phyloP scores from a whole-genome alignment of 2,113 vertebrate species.

The Oxyruncus cristatus region DNA sequence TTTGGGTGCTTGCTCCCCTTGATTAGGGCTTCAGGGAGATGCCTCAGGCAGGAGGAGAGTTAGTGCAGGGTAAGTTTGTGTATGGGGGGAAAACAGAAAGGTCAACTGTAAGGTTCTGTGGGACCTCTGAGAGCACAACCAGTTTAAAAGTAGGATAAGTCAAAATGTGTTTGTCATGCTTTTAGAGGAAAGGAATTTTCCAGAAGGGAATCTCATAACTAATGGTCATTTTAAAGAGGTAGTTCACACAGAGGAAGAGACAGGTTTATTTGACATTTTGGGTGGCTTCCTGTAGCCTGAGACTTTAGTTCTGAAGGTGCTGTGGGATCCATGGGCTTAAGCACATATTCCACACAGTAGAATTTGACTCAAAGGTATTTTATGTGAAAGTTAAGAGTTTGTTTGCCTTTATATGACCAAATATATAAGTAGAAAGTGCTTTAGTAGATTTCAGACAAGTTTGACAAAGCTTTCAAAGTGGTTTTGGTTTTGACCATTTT shows the following conservation, averaged over 20 bases:
- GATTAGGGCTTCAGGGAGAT: not conserved
- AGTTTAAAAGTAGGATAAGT: not conserved
- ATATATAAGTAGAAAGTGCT: not conserved
- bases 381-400: not conserved
- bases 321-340: not conserved
- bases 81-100: not conserved
- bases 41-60: not conserved
- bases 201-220: not conserved
- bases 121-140: not conserved
- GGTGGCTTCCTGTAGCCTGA: rapidly evolving
- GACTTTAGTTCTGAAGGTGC: not conserved
- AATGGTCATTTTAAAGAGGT: not conserved
- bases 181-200: not conserved
- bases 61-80: not conserved
- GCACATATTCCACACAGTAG: not conserved
- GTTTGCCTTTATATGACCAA: not conserved
- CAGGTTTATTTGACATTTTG: not conserved
- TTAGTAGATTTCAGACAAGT: not conserved
- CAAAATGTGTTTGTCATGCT: not conserved
- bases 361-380: not conserved
- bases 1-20: not conserved
- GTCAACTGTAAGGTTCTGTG: not conserved
- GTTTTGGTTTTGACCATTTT: not conserved
- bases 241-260: not conserved
- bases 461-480: not conserved